phyloP scores from a whole-genome alignment of 2,888 invertebrate genomes.

The Craniophora ligustri region DNA sequence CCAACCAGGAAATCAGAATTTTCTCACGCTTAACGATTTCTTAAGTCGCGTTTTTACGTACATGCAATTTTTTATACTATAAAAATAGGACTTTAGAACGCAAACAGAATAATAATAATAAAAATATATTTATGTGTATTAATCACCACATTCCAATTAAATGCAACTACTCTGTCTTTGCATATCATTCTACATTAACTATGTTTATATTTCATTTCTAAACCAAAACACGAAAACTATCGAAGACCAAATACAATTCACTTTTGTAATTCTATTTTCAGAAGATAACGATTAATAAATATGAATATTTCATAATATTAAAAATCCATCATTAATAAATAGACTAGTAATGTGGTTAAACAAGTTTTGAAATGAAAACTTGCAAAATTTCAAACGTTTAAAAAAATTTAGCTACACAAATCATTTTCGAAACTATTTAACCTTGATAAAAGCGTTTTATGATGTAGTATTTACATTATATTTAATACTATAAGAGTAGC shows the following conservation, averaged over 20 bases:
- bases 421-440: background rate
- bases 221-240: background rate
- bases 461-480: background rate
- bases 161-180: too few species aligned
- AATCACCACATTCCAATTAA: too few species aligned
- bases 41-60: too few species aligned
- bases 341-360: slow-evolving; percentile 1
- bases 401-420: background rate
- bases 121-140: too few species aligned
- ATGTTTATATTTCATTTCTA: background rate
- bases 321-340: background rate
- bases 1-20: too few species aligned
- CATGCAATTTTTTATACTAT: too few species aligned
- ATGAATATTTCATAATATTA: slow-evolving; percentile 8
- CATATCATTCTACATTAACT: background rate
- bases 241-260: background rate
- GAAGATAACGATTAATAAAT: background rate
- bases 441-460: background rate
- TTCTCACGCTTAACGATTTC: too few species aligned
- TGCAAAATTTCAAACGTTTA: background rate
- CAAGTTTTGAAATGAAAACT: slow-evolving; percentile 4
- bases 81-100: too few species aligned
- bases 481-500: too few species aligned
- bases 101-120: too few species aligned
- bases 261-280: background rate